Conservation (phyloP, 2,888 invertebrate species). For the Andrena haemorrhoa region DNA sequence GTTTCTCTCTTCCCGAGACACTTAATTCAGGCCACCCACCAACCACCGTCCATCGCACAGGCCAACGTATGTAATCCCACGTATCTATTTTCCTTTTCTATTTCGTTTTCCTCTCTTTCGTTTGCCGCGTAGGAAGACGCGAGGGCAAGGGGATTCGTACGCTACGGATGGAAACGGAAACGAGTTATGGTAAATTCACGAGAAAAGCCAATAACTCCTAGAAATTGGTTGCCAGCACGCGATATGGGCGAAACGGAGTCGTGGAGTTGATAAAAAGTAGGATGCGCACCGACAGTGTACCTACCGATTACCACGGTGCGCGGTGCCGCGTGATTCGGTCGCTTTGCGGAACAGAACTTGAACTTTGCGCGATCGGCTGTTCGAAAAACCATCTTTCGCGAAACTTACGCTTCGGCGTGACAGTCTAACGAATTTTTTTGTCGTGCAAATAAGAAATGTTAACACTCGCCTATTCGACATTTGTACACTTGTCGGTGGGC, state of each 20-base stretch:
- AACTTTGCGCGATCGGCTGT: neutral
- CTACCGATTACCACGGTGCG: neutral
- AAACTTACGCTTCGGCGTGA: neutral
- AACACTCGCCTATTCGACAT: no score
- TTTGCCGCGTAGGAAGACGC: neutral
- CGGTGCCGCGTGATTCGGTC: neutral
- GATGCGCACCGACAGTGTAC: conserved; percentile 8
- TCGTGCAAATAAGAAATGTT: no score
- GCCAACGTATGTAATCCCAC: neutral
- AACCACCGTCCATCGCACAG: neutral
- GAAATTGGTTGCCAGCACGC: conserved; percentile 10
- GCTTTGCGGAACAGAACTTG: neutral
- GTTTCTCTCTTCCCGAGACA: neutral
- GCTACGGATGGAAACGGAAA: neutral
- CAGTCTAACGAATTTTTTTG: neutral
- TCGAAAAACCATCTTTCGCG: neutral
- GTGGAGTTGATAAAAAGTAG: conserved; percentile 19
- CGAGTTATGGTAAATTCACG: conserved; percentile 1
- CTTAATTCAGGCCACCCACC: neutral
- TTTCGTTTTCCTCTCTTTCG: neutral
- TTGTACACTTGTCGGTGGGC: no score
- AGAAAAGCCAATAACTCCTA: neutral
- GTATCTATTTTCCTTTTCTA: neutral
- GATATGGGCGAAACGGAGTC: conserved; percentile 3
- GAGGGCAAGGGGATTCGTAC: neutral